Conservation (phyloP, 2,113 vertebrate species). For the Mastomys coucha region DNA sequence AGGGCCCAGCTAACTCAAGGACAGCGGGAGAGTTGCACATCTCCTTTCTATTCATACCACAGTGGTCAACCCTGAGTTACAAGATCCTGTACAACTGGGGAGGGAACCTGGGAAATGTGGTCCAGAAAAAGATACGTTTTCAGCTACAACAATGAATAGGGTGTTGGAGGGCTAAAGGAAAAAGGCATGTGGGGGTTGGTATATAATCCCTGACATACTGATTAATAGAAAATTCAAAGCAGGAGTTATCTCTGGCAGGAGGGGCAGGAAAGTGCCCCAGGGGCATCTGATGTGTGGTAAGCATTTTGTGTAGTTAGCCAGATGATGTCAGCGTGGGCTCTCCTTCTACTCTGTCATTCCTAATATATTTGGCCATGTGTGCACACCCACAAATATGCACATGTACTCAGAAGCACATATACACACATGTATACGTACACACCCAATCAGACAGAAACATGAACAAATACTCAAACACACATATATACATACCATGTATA, state of each 20-base stretch:
- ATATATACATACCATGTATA: not conserved
- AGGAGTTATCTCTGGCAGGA: not conserved
- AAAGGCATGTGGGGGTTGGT: not conserved
- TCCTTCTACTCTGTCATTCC: not conserved
- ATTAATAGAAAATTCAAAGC: not conserved
- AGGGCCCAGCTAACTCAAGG: not conserved
- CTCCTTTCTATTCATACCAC: not conserved
- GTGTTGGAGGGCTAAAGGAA: not conserved
- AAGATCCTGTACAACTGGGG: not conserved
- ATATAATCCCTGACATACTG: not conserved
- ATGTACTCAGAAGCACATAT: not conserved
- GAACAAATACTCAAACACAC: not conserved
- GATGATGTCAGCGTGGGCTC: constrained; percentile 2
- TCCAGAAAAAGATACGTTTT: not conserved
- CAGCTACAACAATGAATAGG: not conserved
- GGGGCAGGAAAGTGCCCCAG: not conserved
- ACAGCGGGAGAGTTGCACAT: not conserved
- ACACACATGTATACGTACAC: too few species aligned
- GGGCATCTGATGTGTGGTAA: not conserved
- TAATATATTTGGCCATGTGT: not conserved
- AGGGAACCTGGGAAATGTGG: not conserved
- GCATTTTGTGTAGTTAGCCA: constrained; percentile 32
- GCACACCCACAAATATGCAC: not conserved
- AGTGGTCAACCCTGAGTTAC: not conserved
- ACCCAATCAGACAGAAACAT: not conserved